Percentiles rank a stretch among this genome's conserved stretches.
Conservation (phyloP, 2,888 invertebrate species). For the Micoletzkya japonica region DNA sequence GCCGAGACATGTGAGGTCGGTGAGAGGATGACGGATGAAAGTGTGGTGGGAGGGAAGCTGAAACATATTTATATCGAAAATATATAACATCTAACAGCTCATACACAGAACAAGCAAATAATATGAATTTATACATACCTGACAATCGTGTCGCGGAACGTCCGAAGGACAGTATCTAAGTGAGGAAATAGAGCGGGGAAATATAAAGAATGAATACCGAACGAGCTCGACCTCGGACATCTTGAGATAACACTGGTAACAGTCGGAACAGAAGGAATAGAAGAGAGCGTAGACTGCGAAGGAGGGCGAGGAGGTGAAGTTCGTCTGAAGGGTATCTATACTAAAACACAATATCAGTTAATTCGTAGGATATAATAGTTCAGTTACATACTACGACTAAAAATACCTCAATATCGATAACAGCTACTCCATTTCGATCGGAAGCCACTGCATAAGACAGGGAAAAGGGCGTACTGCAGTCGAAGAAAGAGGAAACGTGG, state of each 20-base stretch:
- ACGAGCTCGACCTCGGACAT: background rate
- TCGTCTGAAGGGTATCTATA: background rate
- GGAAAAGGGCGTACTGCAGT: too few relatives aligned
- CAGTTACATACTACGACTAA: background rate
- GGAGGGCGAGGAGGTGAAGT: background rate
- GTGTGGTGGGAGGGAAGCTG: background rate
- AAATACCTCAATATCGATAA: background rate
- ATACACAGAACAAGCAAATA: too few relatives aligned
- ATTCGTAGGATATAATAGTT: too few relatives aligned
- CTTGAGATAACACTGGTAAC: background rate
- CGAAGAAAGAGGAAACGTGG: too few relatives aligned
- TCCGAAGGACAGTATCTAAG: conserved; percentile 9
- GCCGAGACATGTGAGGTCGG: conserved; percentile 4
- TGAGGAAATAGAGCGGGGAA: too few relatives aligned
- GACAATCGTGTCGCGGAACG: background rate
- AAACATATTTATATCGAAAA: too few relatives aligned
- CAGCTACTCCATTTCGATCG: background rate
- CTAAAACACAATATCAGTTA: too few relatives aligned
- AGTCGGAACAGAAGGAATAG: conserved; percentile 1
- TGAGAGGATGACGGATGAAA: background rate
- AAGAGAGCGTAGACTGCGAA: conserved; percentile 2
- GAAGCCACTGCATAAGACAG: background rate
- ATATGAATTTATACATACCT: too few relatives aligned
- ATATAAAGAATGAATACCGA: background rate
- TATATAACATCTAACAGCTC: too few relatives aligned